Evolutionary conservation across 2,797 vertebrate species (phyloP).

Genomic region (Gymnodraco acuticeps): DNA sequence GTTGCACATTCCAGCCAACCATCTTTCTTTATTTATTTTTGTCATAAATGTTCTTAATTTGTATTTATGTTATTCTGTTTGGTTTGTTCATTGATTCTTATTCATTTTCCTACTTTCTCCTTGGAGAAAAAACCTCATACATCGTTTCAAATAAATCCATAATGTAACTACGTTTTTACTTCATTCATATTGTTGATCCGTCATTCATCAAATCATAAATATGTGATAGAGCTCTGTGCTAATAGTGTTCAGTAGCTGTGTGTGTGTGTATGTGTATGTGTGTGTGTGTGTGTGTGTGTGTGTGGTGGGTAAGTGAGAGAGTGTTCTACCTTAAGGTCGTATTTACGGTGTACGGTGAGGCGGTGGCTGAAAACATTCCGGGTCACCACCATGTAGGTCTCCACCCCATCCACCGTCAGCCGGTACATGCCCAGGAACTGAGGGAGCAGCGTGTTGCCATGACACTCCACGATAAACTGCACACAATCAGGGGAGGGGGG

Average conservation of each 20-base stretch:
- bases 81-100: background rate
- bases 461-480: slow-evolving; percentile 96
- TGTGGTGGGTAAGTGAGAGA: too few relatives aligned
- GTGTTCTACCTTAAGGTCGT: slow-evolving; percentile 91
- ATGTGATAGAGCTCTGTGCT: background rate
- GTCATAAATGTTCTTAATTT: background rate
- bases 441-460: slow-evolving; percentile 94
- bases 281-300: background rate
- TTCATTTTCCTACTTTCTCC: background rate
- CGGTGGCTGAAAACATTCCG: slow-evolving; percentile 95
- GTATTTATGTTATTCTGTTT: too few relatives aligned
- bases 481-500: slow-evolving; percentile 29
- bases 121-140: background rate
- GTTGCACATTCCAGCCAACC: background rate
- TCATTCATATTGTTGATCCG: background rate
- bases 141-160: background rate
- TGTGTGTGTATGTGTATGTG: background rate
- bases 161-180: background rate
- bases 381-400: slow-evolving; percentile 97
- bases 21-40: background rate
- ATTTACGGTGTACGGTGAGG: slow-evolving; percentile 93
- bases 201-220: background rate
- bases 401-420: slow-evolving; percentile 93
- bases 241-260: background rate
- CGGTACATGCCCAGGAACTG: slow-evolving; percentile 97